Percentiles rank a stretch among this genome's conserved stretches.
Conservation (phyloP, 2,888 invertebrate species). For the Brachypterus glaber region DNA sequence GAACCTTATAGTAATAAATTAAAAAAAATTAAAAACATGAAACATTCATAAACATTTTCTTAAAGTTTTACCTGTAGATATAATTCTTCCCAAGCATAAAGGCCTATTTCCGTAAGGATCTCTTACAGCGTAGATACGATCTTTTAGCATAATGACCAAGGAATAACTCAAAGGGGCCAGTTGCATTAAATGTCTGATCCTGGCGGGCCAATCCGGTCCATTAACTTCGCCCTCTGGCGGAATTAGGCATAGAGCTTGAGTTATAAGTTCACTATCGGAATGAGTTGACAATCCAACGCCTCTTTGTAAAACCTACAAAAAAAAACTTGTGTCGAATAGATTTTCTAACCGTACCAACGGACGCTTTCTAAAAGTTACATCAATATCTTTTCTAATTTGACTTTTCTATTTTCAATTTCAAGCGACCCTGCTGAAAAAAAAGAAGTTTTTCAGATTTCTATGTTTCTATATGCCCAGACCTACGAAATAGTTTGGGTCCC, state of each 20-base stretch:
- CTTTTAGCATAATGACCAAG: slow-evolving; percentile 85
- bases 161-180: slow-evolving; percentile 92
- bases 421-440: too few species aligned
- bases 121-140: slow-evolving; percentile 88
- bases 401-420: too few species aligned
- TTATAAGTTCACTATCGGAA: slow-evolving; percentile 94
- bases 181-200: slow-evolving; percentile 88
- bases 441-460: too few species aligned
- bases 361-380: too few species aligned
- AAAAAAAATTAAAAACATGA: too few species aligned
- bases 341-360: not conserved
- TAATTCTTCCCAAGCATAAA: slow-evolving; percentile 85
- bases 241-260: slow-evolving; percentile 88
- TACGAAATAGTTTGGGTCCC: too few species aligned
- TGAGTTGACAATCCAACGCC: slow-evolving; percentile 94
- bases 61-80: slow-evolving; percentile 47
- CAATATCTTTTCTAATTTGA: too few species aligned
- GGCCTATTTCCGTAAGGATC: slow-evolving; percentile 98
- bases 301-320: slow-evolving; percentile 68
- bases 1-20: too few species aligned
- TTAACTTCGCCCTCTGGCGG: slow-evolving; percentile 79
- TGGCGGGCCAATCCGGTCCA: slow-evolving; percentile 87
- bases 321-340: slow-evolving; percentile 2
- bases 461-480: too few species aligned
- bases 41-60: too few species aligned